Evolutionary conservation across 1,140 invertebrate species (phyloP), one percentile per base, ranked within the genome.

Genomic region (Philopotamus ludificatus): DNA sequence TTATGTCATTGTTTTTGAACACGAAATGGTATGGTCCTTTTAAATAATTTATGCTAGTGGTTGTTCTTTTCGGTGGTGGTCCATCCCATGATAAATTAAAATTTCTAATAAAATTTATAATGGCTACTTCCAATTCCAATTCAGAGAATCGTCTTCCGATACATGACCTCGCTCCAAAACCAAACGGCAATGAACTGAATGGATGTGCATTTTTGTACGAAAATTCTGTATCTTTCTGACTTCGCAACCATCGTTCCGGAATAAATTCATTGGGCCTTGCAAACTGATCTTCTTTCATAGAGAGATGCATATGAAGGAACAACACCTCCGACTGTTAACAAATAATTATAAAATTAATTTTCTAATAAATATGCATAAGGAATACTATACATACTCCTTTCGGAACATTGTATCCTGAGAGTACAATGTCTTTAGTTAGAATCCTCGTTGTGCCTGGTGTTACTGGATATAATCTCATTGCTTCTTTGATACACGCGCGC

Each of bases 111-210:
- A 89, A 74, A 71, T 84, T 82, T n/a, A 83, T 74, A 3, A 89
- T 63, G 34, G 85, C 82, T 20, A 87, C 78, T 72, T 88, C 83
- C 53, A 91, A 72, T 73, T 90, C 87, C 71, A 90, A 79, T 72
- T 89, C 85, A 2, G 89, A 89, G 68, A 92, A 84, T 55, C 90
- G 77, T 65, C 85, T 82, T 58, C 83, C 82, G 51, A 83, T 79
- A 65, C 83, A 85, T 53, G 76, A 80, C 4, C 86, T 74, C 3
- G 81, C 79, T 12, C 86, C 87, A 53, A 84, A 85, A 0, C 86
- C 86, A 68, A 88, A 88, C 0, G 85, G 84, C 26, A 77, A 73
- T 65, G 78, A 82, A 3, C 81, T 79, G 55, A 86, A 87, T 0
- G 84, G 82, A 67, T 84, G 79, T 2, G 79, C 73, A 3, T 80